Evolutionary conservation across 1,140 invertebrate species (phyloP).

Genomic region (Sitobion miscanthi): DNA sequence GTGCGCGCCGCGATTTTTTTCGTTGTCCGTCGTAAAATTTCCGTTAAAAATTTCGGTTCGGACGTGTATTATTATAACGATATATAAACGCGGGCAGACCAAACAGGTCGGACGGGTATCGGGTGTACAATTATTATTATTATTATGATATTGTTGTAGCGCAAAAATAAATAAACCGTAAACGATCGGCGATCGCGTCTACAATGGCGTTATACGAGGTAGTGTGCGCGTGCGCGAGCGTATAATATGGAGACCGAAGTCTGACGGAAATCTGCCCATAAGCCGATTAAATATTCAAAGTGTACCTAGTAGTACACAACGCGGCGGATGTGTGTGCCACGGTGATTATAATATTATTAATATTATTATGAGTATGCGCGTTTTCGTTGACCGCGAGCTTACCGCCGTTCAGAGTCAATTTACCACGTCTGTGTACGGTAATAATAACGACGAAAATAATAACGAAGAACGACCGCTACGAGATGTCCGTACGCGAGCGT

Average conservation of each 20-base stretch:
- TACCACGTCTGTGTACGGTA: not conserved
- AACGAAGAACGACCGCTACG: not conserved
- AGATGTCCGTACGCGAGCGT: not conserved
- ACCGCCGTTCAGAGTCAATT: not conserved
- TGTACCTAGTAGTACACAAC: not conserved
- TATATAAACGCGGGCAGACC: not conserved
- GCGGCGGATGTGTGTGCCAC: not conserved
- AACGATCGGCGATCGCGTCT: not conserved
- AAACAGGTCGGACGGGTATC: not conserved
- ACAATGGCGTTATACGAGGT: too few species aligned
- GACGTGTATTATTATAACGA: too few species aligned
- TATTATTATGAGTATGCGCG: not conserved
- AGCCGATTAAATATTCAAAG: slow-evolving; percentile 5
- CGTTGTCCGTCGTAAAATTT: not conserved
- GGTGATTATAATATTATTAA: slow-evolving; percentile 9
- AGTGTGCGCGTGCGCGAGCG: too few species aligned
- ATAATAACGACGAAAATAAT: not conserved
- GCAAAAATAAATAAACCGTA: not conserved
- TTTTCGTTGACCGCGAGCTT: not conserved
- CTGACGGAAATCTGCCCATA: not conserved
- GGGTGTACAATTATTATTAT: not conserved
- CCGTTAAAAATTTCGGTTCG: not conserved
- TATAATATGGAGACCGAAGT: too few species aligned
- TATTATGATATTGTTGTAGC: not conserved
- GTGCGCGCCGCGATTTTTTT: not conserved